These are phyloP conservation scores for Cepaea hortensis DNA, from an alignment of 2,888 invertebrate species.

Conservation along the genomic window DNA sequence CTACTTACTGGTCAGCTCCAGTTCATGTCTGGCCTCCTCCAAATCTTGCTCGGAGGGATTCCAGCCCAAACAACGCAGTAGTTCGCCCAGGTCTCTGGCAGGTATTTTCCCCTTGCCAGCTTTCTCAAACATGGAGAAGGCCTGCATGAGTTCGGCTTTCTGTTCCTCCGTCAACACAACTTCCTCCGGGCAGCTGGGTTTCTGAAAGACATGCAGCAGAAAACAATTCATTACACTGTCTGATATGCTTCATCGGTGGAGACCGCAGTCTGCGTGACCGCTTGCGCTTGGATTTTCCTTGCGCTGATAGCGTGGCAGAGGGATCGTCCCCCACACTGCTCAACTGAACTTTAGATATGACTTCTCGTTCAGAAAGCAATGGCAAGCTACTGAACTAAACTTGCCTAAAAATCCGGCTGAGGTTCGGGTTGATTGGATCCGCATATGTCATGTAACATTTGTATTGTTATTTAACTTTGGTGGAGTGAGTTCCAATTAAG, in stretches of 20 bases:
- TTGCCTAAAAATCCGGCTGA: too few species aligned
- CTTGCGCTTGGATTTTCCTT: background rate
- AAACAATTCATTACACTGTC: background rate
- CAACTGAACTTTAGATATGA: too few species aligned
- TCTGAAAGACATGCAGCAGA: background rate
- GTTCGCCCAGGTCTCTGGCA: constrained; percentile 63
- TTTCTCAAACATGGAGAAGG: constrained; percentile 68
- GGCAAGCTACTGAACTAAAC: too few species aligned
- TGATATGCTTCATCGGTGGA: background rate
- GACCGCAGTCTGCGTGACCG: background rate
- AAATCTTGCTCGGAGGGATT: constrained; percentile 70
- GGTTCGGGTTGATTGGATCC: too few species aligned
- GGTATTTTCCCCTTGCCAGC: constrained; percentile 67
- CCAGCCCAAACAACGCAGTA: constrained; percentile 69
- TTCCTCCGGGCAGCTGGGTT: background rate
- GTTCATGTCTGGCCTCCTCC: constrained; percentile 68
- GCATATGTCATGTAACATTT: too few species aligned
- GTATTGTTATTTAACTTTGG: too few species aligned
- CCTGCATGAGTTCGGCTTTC: constrained; percentile 64
- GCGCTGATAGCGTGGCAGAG: background rate
- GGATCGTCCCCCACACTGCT: too few species aligned
- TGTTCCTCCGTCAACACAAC: constrained; percentile 38
- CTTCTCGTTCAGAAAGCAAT: too few species aligned
- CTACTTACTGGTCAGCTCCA: constrained; percentile 60
- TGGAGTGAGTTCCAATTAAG: too few species aligned